These are phyloP conservation scores for Poecilus cupreus DNA, from an alignment of 2,888 invertebrate species.

Conservation along the genomic window DNA sequence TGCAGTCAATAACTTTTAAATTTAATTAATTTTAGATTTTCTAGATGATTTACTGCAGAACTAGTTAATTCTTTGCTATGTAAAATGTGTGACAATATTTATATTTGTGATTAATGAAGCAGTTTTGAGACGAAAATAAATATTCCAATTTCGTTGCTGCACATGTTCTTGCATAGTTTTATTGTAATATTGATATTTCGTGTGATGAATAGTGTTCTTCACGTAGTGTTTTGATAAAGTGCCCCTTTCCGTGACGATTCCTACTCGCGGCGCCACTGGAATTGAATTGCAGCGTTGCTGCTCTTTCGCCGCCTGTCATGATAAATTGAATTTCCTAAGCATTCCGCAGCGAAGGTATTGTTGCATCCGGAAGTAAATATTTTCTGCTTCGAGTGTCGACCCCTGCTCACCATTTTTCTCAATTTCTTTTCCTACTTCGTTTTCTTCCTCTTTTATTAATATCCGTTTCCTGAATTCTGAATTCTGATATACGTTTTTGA, in stretches of 20 bases:
- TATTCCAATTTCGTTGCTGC: no score
- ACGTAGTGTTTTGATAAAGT: conserved; percentile 25
- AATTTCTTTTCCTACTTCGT: conserved; percentile 37
- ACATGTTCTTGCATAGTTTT: no score
- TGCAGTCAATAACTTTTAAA: no score
- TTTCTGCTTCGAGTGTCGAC: conserved; percentile 55
- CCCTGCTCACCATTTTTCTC: conserved; percentile 43
- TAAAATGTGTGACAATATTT: no score
- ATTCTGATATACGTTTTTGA: conserved; percentile 30
- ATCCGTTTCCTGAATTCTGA: conserved; percentile 38
- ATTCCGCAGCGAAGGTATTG: conserved; percentile 52
- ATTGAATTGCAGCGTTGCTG: conserved; percentile 41
- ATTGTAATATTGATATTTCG: background rate
- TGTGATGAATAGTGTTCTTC: background rate
- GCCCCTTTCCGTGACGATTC: conserved; percentile 7
- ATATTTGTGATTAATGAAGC: no score
- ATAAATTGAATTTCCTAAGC: conserved; percentile 56
- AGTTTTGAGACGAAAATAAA: no score
- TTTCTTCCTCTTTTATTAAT: conserved; percentile 42
- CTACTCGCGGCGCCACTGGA: conserved; percentile 4
- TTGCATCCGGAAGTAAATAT: conserved; percentile 57
- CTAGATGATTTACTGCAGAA: no score
- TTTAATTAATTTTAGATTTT: no score
- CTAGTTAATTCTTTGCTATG: no score
- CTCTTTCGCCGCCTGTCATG: conserved; percentile 49